Evolutionary conservation across 2,888 invertebrate species (phyloP).

Genomic region (Sminthurides aquaticus): DNA sequence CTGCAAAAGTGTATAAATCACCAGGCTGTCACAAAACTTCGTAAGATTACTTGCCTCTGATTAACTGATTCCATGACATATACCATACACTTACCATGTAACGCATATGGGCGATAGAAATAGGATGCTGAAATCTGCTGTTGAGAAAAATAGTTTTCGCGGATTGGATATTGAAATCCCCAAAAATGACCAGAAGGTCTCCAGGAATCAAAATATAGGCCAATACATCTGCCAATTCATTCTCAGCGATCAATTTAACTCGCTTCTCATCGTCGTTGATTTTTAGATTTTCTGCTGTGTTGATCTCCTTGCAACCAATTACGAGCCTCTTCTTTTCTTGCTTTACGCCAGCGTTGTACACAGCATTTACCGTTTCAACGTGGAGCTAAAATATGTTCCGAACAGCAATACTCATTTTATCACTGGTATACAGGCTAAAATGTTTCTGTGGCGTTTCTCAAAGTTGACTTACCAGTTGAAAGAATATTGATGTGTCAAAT

Average conservation of each 20-base stretch:
- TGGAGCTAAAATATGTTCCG: too few relatives aligned
- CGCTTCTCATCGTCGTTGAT: background rate
- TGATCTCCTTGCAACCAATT: background rate
- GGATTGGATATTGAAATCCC: background rate
- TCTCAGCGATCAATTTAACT: background rate
- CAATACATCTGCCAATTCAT: background rate
- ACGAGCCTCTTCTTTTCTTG: background rate
- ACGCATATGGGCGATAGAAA: background rate
- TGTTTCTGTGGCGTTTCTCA: too few relatives aligned
- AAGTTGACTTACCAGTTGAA: slow-evolving; percentile 11
- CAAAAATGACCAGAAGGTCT: background rate
- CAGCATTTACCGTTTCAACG: too few relatives aligned
- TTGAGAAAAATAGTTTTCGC: background rate
- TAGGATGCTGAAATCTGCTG: background rate
- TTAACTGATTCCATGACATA: too few relatives aligned
- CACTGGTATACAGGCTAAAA: too few relatives aligned
- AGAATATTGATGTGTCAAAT: slow-evolving; percentile 6
- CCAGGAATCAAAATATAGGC: background rate
- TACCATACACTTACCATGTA: background rate
- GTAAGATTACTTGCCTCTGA: too few relatives aligned
- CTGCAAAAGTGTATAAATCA: too few relatives aligned
- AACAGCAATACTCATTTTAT: too few relatives aligned
- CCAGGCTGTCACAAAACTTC: too few relatives aligned
- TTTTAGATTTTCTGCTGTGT: slow-evolving; percentile 7
- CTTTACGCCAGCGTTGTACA: too few relatives aligned